These are phyloP conservation scores for Bombus huntii DNA, from an alignment of 1,140 invertebrate species.

Conservation along the genomic window DNA sequence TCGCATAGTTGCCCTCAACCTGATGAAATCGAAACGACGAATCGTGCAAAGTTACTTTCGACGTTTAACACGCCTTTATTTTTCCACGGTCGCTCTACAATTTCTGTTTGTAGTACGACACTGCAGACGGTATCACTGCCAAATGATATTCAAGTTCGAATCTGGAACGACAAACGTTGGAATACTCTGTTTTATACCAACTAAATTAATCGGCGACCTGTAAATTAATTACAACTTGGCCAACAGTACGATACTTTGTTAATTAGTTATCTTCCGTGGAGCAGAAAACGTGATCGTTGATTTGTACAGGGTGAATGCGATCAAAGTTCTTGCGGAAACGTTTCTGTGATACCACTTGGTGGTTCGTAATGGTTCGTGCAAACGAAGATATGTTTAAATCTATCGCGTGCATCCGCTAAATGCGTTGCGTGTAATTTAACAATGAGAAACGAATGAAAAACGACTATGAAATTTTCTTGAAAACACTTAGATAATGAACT, in stretches of 20 bases:
- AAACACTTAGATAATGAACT: background rate
- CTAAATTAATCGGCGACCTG: constrained; percentile 28
- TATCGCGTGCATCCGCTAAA: background rate
- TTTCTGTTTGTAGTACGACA: background rate
- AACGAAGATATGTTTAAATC: background rate
- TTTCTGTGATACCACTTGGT: background rate
- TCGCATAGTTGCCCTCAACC: too few relatives aligned
- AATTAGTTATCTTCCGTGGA: constrained; percentile 48
- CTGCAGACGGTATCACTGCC: background rate
- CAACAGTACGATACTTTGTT: constrained; percentile 30
- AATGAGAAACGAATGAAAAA: background rate
- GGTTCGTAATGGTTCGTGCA: background rate
- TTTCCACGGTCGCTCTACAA: background rate
- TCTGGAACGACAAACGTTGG: constrained; percentile 8
- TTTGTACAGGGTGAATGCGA: background rate
- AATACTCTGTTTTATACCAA: background rate
- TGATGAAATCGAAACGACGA: too few relatives aligned
- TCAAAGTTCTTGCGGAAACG: background rate
- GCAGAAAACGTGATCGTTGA: constrained; percentile 49
- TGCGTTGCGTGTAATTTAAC: background rate
- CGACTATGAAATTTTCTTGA: background rate
- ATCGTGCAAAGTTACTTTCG: background rate
- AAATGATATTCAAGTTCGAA: background rate
- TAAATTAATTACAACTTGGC: constrained; percentile 39
- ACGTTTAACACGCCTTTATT: background rate